phyloP scores from a whole-genome alignment of 2,113 vertebrate genomes.

The Etia nguti region DNA sequence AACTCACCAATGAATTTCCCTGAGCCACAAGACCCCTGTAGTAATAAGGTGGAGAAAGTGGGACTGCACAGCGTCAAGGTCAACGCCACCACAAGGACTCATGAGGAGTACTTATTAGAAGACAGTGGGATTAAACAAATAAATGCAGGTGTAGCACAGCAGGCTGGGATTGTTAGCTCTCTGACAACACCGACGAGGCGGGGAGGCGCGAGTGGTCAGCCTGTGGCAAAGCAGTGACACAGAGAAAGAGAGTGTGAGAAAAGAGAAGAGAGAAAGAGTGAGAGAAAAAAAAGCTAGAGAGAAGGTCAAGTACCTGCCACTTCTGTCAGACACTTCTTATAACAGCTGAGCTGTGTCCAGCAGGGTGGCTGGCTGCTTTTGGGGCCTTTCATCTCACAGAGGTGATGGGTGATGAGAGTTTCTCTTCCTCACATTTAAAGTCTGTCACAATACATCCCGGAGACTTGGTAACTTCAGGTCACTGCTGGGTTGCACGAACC shows the following conservation, averaged over 20 bases:
- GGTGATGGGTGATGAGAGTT: constrained; percentile 60
- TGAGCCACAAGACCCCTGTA: not conserved
- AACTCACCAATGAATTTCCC: not conserved
- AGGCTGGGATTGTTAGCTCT: constrained; percentile 22
- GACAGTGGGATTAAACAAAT: not conserved
- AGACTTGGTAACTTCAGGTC: constrained; percentile 34
- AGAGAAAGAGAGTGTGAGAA: constrained; percentile 17
- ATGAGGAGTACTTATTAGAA: not conserved
- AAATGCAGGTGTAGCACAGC: not conserved
- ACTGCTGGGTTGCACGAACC: not conserved
- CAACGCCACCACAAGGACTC: not conserved
- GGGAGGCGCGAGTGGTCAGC: constrained; percentile 1
- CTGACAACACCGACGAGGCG: constrained; percentile 30
- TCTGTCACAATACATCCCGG: constrained; percentile 55
- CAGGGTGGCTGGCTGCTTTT: constrained; percentile 50
- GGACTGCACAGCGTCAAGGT: not conserved
- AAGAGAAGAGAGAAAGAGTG: not conserved
- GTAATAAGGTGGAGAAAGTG: not conserved
- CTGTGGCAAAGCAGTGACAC: constrained; percentile 25
- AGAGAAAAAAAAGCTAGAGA: constrained; percentile 27
- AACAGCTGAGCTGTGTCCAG: constrained; percentile 56
- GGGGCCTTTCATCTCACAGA: constrained; percentile 53
- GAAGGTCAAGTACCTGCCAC: constrained; percentile 72
- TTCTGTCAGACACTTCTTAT: constrained; percentile 67
- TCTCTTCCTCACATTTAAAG: constrained; percentile 59